Percentiles rank a stretch among this genome's conserved stretches.
phyloP scores from a whole-genome alignment of 1,140 invertebrate genomes.

The Oryzaephilus surinamensis region DNA sequence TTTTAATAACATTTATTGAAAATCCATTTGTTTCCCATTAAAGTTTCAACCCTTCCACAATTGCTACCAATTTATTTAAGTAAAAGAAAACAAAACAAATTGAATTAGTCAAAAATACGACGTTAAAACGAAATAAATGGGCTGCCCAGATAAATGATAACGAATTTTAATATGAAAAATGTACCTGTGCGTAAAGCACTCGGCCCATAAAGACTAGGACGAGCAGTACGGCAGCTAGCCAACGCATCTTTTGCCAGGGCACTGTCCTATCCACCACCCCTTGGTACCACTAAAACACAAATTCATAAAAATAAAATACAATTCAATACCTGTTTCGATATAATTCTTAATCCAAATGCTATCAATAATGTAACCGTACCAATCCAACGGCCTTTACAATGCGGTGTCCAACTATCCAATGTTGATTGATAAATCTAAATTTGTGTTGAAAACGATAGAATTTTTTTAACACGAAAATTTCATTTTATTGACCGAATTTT shows the following conservation, averaged over 20 bases:
- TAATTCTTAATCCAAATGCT: conserved; percentile 48
- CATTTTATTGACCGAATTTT: background rate
- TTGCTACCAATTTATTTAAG: no score
- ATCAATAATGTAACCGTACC: conserved; percentile 43
- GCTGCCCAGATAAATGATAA: conserved; percentile 6
- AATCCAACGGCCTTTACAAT: conserved; percentile 46
- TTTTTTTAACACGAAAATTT: background rate
- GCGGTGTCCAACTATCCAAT: conserved; percentile 55
- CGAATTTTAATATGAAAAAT: conserved; percentile 7
- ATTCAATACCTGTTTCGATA: conserved; percentile 45
- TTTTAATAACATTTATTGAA: no score
- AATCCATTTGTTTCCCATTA: no score
- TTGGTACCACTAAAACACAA: conserved; percentile 35
- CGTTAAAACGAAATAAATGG: conserved; percentile 2
- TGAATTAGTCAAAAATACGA: no score
- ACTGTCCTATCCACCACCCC: conserved; percentile 36
- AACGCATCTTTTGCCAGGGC: conserved; percentile 31
- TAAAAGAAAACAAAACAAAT: no score
- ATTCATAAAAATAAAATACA: conserved; percentile 4
- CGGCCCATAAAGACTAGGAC: conserved; percentile 29
- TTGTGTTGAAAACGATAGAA: background rate
- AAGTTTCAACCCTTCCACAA: no score
- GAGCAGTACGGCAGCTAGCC: conserved; percentile 29
- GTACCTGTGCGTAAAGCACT: conserved; percentile 34
- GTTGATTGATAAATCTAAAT: conserved; percentile 32